phyloP scores from a whole-genome alignment of 2,797 vertebrate species.

The Notoglanidium macrostoma region DNA sequence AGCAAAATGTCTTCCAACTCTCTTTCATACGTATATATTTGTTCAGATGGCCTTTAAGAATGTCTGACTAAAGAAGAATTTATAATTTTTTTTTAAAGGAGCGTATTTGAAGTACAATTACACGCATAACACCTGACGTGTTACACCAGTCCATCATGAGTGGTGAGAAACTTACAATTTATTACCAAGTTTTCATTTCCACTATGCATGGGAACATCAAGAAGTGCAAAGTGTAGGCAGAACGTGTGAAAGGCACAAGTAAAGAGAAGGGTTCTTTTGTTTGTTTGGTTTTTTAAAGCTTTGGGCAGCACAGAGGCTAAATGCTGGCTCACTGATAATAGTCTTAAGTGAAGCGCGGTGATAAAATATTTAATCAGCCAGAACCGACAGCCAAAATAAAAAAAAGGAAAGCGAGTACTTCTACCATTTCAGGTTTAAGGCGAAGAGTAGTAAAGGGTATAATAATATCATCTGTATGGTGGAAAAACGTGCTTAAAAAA shows the following conservation, averaged over 20 bases:
- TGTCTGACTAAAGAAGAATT: too few relatives aligned
- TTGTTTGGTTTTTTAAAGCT: neutral
- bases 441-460: neutral
- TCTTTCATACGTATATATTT: too few relatives aligned
- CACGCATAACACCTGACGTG: too few relatives aligned
- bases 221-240: neutral
- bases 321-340: neutral
- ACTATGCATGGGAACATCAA: neutral
- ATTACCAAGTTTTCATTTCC: too few relatives aligned
- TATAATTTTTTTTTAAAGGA: too few relatives aligned
- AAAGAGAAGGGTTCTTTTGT: neutral
- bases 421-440: neutral
- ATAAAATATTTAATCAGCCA: neutral
- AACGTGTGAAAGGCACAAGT: neutral
- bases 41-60: too few relatives aligned
- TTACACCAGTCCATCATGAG: too few relatives aligned
- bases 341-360: neutral
- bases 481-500: neutral
- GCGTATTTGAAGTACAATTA: too few relatives aligned
- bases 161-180: too few relatives aligned
- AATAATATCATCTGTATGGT: neutral
- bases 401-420: neutral
- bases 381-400: neutral
- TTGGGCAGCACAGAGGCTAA: neutral
- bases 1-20: too few relatives aligned